These are phyloP conservation scores for Scopus umbretta DNA, from an alignment of 2,113 vertebrate genomes.

Conservation along the genomic window DNA sequence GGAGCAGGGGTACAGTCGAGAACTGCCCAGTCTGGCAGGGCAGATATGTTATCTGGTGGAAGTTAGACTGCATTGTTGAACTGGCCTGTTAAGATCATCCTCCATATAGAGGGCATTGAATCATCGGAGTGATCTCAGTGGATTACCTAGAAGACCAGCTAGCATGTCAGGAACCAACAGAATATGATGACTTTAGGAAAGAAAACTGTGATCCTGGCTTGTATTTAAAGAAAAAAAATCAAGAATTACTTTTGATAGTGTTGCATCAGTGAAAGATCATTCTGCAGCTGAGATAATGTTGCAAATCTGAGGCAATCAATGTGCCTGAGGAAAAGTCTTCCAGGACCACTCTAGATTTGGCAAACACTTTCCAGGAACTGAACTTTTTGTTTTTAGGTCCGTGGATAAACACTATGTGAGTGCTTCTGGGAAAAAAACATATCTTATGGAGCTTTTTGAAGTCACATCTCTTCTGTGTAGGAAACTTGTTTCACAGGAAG, in stretches of 20 bases:
- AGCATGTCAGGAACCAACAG: background rate
- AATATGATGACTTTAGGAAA: background rate
- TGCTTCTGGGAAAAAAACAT: accelerated
- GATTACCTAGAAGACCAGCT: background rate
- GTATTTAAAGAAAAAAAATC: background rate
- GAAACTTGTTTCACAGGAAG: background rate
- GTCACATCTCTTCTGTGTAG: background rate
- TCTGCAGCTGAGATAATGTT: background rate
- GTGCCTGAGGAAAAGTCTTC: background rate
- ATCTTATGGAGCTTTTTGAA: background rate
- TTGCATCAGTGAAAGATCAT: background rate
- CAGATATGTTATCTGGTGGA: background rate
- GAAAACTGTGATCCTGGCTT: background rate
- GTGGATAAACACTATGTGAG: accelerated
- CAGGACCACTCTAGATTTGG: background rate
- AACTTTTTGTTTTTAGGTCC: background rate
- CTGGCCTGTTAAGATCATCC: background rate
- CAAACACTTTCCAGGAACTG: background rate
- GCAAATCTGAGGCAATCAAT: background rate
- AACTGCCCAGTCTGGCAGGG: background rate
- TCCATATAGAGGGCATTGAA: background rate
- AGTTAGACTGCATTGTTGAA: background rate
- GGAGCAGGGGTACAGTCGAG: accelerated
- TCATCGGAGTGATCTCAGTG: background rate
- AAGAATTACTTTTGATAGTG: background rate